These are phyloP conservation scores for Anser brachyrhynchus DNA, from an alignment of 2,113 vertebrate genomes.

Conservation along the genomic window DNA sequence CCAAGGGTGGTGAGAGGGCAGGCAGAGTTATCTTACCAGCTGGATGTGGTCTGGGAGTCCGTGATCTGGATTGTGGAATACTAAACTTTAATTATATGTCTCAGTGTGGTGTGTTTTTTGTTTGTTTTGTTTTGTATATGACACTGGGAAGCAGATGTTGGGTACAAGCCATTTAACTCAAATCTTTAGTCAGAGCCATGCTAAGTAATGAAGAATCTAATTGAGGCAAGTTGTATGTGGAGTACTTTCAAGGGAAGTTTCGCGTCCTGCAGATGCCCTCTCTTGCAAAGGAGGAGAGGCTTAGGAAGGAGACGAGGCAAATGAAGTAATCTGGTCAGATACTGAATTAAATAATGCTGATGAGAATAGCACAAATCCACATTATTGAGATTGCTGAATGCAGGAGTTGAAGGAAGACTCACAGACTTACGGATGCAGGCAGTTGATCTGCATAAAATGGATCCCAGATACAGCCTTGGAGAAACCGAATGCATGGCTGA, in stretches of 20 bases:
- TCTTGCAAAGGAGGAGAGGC: not conserved
- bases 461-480: not conserved
- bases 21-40: not conserved
- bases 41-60: not conserved
- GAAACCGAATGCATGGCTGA: not conserved
- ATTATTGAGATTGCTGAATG: not conserved
- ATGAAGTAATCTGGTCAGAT: not conserved
- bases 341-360: not conserved
- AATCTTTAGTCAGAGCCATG: not conserved
- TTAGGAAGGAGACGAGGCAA: not conserved
- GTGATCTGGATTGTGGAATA: not conserved
- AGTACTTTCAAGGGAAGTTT: not conserved
- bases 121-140: not conserved
- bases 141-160: slow-evolving; percentile 28
- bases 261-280: not conserved
- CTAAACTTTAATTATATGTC: not conserved
- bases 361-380: not conserved
- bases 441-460: not conserved
- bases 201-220: slow-evolving; percentile 5
- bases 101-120: not conserved
- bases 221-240: slow-evolving; percentile 23
- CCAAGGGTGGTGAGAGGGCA: not conserved
- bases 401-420: not conserved
- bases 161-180: slow-evolving; percentile 38
- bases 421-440: not conserved